Conservation (phyloP, 2,797 vertebrate genomes). For the Bradypus variegatus region DNA sequence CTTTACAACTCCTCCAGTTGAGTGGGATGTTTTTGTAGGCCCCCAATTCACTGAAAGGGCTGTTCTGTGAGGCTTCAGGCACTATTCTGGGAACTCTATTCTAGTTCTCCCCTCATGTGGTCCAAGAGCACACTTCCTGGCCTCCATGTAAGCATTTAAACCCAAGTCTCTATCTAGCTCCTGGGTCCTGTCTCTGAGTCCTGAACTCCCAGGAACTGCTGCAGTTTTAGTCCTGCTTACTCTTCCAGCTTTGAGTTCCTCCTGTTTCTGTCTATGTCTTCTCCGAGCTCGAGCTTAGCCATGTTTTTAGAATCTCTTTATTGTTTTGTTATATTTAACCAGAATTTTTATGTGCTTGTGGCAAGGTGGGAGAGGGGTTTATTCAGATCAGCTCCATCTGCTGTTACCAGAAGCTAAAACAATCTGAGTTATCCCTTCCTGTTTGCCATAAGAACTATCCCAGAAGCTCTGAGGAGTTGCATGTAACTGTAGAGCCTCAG, state of each 20-base stretch:
- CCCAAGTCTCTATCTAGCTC: not conserved
- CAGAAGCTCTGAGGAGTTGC: not conserved
- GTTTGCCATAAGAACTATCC: not conserved
- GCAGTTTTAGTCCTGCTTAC: not conserved
- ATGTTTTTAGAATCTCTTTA: no score
- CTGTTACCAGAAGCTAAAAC: not conserved
- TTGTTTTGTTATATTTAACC: not conserved
- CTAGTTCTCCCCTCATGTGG: not conserved
- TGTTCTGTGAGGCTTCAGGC: not conserved
- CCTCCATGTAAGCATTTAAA: not conserved
- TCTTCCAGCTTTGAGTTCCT: not conserved
- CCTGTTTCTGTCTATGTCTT: not conserved
- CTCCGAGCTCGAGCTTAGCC: no score
- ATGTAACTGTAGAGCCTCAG: no score
- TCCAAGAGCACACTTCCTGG: not conserved
- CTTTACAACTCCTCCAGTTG: not conserved
- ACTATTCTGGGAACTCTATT: not conserved
- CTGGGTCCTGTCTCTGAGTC: not conserved
- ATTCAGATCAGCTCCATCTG: not conserved
- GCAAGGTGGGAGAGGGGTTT: not conserved
- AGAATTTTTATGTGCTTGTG: not conserved
- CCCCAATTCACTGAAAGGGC: not conserved
- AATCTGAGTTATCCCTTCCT: not conserved
- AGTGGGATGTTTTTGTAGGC: not conserved
- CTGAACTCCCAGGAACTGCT: not conserved